phyloP scores from a whole-genome alignment of 53 echinoderm and acorn worm genomes.

The Henricia sp. region DNA sequence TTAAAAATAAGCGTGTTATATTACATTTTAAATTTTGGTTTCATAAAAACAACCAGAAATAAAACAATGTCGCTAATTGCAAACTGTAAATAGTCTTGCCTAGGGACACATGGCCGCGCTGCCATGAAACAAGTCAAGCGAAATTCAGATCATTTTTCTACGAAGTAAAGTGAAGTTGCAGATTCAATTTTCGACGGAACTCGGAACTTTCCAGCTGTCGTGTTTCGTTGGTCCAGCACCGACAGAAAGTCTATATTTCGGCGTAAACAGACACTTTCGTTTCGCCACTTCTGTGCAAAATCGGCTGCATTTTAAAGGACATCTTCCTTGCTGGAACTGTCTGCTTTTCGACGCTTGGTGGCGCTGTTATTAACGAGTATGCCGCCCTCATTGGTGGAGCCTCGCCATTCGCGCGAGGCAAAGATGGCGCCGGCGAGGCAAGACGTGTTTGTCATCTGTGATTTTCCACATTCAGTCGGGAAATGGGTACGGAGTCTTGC shows the following conservation, averaged over 20 bases:
- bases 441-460: conserved; percentile 42
- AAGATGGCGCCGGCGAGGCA: conserved; percentile 34
- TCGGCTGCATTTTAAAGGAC: conserved; percentile 43
- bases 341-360: too few relatives aligned
- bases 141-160: too few relatives aligned
- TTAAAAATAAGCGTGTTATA: too few relatives aligned
- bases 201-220: too few relatives aligned
- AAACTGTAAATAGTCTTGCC: too few relatives aligned
- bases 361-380: conserved; percentile 11
- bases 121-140: too few relatives aligned
- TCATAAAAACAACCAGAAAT: too few relatives aligned
- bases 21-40: too few relatives aligned
- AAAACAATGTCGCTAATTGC: too few relatives aligned
- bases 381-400: background rate
- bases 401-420: conserved; percentile 24
- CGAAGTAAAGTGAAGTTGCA: too few relatives aligned
- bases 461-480: conserved; percentile 1
- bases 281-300: conserved; percentile 17
- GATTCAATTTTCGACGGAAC: too few relatives aligned
- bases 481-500: background rate
- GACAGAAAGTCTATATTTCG: background rate
- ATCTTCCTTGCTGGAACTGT: background rate
- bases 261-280: conserved; percentile 49
- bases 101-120: too few relatives aligned
- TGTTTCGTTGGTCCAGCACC: background rate